phyloP scores from a whole-genome alignment of 2,888 invertebrate species.

The Malthinus flaveolus region DNA sequence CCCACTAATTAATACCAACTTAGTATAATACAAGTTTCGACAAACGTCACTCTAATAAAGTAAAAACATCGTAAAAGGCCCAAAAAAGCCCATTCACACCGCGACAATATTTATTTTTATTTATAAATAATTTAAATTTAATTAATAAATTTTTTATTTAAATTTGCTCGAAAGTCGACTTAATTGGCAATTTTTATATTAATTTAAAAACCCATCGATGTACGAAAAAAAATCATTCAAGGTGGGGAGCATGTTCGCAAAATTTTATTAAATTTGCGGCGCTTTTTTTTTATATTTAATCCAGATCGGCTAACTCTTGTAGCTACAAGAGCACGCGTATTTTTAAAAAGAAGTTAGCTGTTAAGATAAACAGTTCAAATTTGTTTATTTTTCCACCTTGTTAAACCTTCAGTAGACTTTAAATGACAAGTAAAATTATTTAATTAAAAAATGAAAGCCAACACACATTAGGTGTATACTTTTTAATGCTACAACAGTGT shows the following conservation, averaged over 20 bases:
- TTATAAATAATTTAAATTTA: no score
- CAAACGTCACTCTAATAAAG: no score
- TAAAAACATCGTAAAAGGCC: no score
- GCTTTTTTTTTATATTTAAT: neutral
- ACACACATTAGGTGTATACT: constrained; percentile 1
- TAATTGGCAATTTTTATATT: neutral
- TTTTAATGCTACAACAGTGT: constrained; percentile 4
- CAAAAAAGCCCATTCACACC: no score
- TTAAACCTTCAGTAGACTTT: constrained; percentile 1
- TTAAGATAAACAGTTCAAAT: constrained; percentile 1
- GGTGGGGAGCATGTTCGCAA: no score
- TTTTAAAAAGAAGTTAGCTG: neutral
- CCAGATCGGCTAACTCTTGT: neutral
- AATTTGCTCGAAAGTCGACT: neutral
- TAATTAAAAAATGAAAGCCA: constrained; percentile 6
- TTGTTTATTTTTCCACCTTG: constrained; percentile 3
- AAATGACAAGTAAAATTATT: constrained; percentile 8
- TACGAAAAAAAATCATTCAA: neutral
- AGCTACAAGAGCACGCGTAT: neutral
- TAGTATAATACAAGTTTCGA: no score
- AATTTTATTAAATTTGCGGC: neutral
- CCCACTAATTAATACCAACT: no score
- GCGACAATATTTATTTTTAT: no score
- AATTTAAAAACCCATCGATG: neutral
- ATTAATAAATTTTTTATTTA: constrained; percentile 1